Evolutionary conservation across 1,140 invertebrate genomes (phyloP), one percentile per base, ranked within the genome.

Genomic region (Papilio helenus): DNA sequence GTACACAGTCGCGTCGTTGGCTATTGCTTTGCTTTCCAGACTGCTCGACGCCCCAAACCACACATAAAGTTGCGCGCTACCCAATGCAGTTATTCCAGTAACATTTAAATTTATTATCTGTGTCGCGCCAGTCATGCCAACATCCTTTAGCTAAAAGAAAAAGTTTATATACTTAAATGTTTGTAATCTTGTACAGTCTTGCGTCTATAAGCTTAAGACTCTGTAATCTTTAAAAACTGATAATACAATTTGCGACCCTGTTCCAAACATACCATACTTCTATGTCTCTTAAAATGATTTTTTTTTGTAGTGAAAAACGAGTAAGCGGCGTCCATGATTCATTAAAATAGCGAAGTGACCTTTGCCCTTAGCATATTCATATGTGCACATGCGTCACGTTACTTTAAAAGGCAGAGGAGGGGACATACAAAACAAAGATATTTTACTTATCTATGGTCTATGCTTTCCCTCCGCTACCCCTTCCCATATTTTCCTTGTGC

Each of bases 41-140:
- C 86, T 83, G 86, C 83, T 81, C 81, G 86, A 81, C 86, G 86
- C 86, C 86, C 76, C 76, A 61, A 76, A 72, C 44, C 74, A 79
- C 51, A 49, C 42, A 51, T 26, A 73, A 73, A 42, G 42, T 46
- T 26, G 42, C 39, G 20, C 71, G 42, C 34, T 39, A 72, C 71
- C 34, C 42, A 42, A n/a, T 73, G 39, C 20, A 46, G 72, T 73
- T 73, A 46, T 73, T 46, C 46, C 46, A 73, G 42, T 49, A 46
- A 26, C 61, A 68, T 68, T 68, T 68, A 68, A 68, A 68, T 68
- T 68, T 68, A 68, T 65, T 68, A 26, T 29, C 61, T 34, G 23
- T 68, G 61, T 68, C 61, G 14, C 61, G 16, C 61, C 61, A 68
- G 3, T 34, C 61, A 14, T 68, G 23, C 61, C 61, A 29, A 68